These are phyloP conservation scores for Rhogogaster chlorosoma DNA, from an alignment of 2,888 invertebrate genomes.

Conservation along the genomic window DNA sequence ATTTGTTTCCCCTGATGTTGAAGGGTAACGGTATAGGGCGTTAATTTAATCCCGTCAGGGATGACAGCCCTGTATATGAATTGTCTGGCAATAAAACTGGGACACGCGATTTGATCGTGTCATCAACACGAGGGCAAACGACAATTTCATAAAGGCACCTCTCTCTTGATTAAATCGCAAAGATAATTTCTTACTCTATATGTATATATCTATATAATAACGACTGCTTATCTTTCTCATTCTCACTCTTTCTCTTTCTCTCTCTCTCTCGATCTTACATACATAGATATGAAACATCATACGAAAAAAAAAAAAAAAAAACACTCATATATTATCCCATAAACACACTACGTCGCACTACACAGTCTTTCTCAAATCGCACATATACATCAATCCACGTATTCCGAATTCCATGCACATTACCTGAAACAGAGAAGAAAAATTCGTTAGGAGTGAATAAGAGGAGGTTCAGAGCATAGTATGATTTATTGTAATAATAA, in stretches of 20 bases:
- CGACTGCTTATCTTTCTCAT: neutral
- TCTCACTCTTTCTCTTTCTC: neutral
- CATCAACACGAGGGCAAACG: neutral
- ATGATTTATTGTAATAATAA: constrained; percentile 71
- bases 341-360: constrained; percentile 35
- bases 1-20: neutral
- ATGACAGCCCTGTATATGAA: neutral
- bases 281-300: neutral
- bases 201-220: too few relatives aligned
- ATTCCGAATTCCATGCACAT: constrained; percentile 35
- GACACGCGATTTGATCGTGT: neutral
- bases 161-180: neutral
- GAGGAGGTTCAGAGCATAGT: constrained; percentile 73
- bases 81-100: constrained; percentile 20
- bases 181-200: neutral
- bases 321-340: neutral
- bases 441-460: constrained; percentile 55
- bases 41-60: constrained; percentile 16
- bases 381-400: constrained; percentile 46
- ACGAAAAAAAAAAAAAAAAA: too few relatives aligned
- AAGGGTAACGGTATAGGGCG: neutral
- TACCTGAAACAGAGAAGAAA: constrained; percentile 63
- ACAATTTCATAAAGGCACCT: neutral
- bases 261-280: neutral
- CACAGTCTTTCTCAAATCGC: constrained; percentile 2